These are phyloP conservation scores for Clupea harengus DNA, from an alignment of 2,113 vertebrate species.

Conservation along the genomic window DNA sequence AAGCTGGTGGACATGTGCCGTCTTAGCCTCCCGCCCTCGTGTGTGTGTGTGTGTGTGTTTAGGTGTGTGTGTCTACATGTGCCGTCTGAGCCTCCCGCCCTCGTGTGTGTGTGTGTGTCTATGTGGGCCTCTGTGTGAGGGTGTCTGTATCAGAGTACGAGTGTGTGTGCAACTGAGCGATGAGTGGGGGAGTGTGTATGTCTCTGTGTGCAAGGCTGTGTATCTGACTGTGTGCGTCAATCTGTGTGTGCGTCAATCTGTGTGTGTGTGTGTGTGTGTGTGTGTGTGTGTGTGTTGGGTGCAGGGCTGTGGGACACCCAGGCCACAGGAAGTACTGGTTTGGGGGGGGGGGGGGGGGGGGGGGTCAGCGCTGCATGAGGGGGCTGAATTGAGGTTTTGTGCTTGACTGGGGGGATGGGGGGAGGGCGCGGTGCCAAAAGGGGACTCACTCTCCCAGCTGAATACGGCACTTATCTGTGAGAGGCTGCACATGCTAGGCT, in stretches of 20 bases:
- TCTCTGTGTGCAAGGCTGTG: background rate
- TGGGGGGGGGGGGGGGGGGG: conserved; percentile 57
- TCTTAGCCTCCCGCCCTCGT: background rate
- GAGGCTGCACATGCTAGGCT: background rate
- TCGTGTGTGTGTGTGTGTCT: background rate
- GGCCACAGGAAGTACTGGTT: conserved; percentile 28
- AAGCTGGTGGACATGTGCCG: background rate
- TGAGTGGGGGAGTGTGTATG: background rate
- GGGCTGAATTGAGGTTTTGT: conserved; percentile 75
- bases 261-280: background rate
- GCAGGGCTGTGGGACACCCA: background rate
- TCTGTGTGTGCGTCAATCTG: background rate
- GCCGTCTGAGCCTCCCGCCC: background rate
- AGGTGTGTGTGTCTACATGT: background rate
- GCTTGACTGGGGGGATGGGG: conserved; percentile 72
- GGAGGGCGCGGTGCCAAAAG: conserved; percentile 24
- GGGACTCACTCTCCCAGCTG: background rate
- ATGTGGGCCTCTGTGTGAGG: no score
- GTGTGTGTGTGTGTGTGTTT: background rate
- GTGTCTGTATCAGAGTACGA: no score
- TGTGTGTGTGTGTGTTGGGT: background rate
- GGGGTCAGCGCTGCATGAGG: conserved; percentile 28
- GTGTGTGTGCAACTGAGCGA: background rate
- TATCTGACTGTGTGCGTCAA: background rate
- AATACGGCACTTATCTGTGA: conserved; percentile 38